These are phyloP conservation scores for Cheilosia soror DNA, from an alignment of 2,888 invertebrate genomes.

Conservation along the genomic window DNA sequence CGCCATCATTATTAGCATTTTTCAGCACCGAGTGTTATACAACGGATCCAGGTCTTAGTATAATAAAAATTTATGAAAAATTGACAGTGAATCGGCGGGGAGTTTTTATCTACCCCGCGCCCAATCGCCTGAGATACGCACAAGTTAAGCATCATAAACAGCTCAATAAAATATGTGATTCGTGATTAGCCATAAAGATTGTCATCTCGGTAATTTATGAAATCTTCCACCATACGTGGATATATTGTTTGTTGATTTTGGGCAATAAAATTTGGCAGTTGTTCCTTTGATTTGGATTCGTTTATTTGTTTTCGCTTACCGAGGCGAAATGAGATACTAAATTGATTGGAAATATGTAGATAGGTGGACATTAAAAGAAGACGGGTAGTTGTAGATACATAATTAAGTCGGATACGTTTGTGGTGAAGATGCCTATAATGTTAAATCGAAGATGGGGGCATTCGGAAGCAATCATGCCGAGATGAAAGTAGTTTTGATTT, in stretches of 20 bases:
- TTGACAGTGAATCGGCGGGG: constrained; percentile 68
- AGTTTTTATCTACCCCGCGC: constrained; percentile 51
- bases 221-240: constrained; percentile 29
- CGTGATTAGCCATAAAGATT: constrained; percentile 75
- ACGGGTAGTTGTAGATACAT: constrained; percentile 15
- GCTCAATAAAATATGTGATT: constrained; percentile 75
- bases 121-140: constrained; percentile 8
- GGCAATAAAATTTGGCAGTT: constrained; percentile 62
- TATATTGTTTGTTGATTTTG: constrained; percentile 63
- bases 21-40: constrained; percentile 39
- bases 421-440: not conserved
- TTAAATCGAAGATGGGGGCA: not conserved
- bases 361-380: constrained; percentile 29
- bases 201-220: constrained; percentile 73
- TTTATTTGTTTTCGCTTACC: constrained; percentile 46
- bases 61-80: constrained; percentile 74
- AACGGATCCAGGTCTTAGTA: constrained; percentile 11
- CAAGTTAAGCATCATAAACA: constrained; percentile 71
- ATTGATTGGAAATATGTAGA: constrained; percentile 54
- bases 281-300: constrained; percentile 42
- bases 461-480: not conserved
- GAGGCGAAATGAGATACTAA: constrained; percentile 41
- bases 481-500: constrained; percentile 1
- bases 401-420: constrained; percentile 42
- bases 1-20: constrained; percentile 62